Base-by-base conservation (phyloP, 2,888 invertebrate genomes). In the Tenthredo distinguenda region DNA sequence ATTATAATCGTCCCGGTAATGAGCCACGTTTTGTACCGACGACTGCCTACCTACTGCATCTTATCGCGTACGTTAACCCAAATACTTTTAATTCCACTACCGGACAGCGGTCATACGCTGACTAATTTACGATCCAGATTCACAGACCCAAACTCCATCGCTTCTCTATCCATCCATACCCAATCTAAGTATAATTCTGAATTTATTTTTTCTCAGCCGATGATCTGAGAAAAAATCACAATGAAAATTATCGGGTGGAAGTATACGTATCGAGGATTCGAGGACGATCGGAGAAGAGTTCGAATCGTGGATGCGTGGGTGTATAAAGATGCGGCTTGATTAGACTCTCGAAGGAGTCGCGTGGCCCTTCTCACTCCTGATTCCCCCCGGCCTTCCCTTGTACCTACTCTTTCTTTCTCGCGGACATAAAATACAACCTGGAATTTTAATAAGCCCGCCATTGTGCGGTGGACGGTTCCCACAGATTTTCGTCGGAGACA, bases 381-480 rank as follows among this genome's bases (percentile, higher is more conserved):
- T 84, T 86, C 86, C 86, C 86, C 55, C 43, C 72, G 86, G 62
- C 86, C 86, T 76, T 50, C 84, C 31, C 84, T 82, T 37, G 74
- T 77, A 81, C 50, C 55, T 55, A 55, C 87, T 88, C 86, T 85
- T 87, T 86, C 87, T 86, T 87, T 89, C 90, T 89, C 89, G 89
- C 89, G 89, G 87, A 88, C 90, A 91, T 91, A 91, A 91, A 91
- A 91, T 91, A 91, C 90, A 91, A 90, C 88, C 89, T 89, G 91
- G 91, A 91, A 91, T 91, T 91, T 91, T 91, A 91, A 91, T 91
- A 91, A 91, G 91, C 90, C 89, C 89, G 90, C 91, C 90, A 91
- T 91, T 91, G 91, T 91, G 88, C 87, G 83, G 84, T 71, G 90
- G 86, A 88, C 87, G 89, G 90, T 91, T 91, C 90, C 91, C 90